A percentile compares a stretch with the other conserved stretches of the same genome.
phyloP scores from a whole-genome alignment of 2,113 vertebrate genomes.

The Poeciliopsis retropinna region DNA sequence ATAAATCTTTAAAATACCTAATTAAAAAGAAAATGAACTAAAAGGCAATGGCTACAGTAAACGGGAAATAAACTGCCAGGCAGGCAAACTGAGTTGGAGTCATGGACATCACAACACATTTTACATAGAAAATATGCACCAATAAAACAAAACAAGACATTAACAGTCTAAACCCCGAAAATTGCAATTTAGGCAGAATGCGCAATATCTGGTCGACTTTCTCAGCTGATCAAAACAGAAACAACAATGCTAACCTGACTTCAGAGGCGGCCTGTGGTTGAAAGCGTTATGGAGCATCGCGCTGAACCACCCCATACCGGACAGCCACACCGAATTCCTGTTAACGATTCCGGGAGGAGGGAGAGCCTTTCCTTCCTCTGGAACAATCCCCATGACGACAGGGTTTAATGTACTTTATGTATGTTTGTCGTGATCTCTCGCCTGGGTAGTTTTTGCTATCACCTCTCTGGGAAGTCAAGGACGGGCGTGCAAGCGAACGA shows the following conservation, averaged over 20 bases:
- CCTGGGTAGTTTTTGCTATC: conserved; percentile 3
- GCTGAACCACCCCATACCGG: conserved; percentile 64
- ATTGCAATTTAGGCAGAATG: too few relatives aligned
- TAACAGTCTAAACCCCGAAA: neutral
- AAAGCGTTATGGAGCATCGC: conserved; percentile 79
- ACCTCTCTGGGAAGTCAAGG: conserved; percentile 75
- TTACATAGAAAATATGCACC: neutral
- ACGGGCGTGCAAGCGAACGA: conserved; percentile 14
- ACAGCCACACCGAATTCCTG: conserved; percentile 76
- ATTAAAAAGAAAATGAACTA: too few relatives aligned
- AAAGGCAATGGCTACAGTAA: too few relatives aligned
- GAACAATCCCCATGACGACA: conserved; percentile 76
- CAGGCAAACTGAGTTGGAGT: too few relatives aligned
- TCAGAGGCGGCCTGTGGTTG: conserved; percentile 73
- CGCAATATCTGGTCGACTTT: neutral
- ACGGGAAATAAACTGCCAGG: neutral
- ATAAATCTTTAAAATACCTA: too few relatives aligned
- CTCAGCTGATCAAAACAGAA: neutral
- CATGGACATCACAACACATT: neutral
- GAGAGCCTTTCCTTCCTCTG: conserved; percentile 78
- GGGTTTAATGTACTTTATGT: neutral
- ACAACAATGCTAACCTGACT: conserved; percentile 72
- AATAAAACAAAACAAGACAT: neutral
- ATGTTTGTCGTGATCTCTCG: conserved; percentile 2
- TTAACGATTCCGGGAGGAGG: conserved; percentile 83